Conservation (phyloP, 2,113 vertebrate genomes). For the Seriola aureovittata region DNA sequence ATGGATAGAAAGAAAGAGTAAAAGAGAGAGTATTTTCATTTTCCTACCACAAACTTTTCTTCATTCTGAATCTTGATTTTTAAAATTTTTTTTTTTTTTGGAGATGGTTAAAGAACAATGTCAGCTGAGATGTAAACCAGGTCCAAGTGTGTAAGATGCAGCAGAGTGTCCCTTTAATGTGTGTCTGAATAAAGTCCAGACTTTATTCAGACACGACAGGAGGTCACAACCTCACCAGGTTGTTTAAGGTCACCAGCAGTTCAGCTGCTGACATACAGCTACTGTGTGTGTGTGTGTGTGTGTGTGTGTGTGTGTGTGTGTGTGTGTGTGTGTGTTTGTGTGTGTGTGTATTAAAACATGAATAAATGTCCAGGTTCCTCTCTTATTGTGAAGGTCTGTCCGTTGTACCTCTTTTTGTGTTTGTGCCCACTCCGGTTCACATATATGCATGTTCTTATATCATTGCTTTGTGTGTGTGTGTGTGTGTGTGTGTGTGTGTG, state of each 20-base stretch:
- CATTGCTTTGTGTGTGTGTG: not conserved
- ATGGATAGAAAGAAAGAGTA: not conserved
- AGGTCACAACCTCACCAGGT: constrained; percentile 44
- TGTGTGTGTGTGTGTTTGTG: not conserved
- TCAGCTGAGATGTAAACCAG: constrained; percentile 38
- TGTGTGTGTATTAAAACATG: not conserved
- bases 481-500: constrained; percentile 42
- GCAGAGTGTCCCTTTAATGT: constrained; percentile 41
- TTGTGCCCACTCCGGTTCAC: not conserved
- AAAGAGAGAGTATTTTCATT: not conserved
- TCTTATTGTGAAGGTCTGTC: not conserved
- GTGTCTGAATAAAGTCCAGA: constrained; percentile 26
- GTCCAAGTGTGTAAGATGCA: constrained; percentile 10
- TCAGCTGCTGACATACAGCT: constrained; percentile 47
- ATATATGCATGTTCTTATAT: constrained; percentile 38
- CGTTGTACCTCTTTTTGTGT: constrained; percentile 12
- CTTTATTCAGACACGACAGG: constrained; percentile 26
- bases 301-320: not conserved
- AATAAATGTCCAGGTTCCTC: constrained; percentile 1
- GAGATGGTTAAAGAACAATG: not conserved
- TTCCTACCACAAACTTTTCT: not conserved
- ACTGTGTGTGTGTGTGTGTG: constrained; percentile 33
- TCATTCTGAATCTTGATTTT: not conserved
- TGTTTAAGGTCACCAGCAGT: constrained; percentile 65
- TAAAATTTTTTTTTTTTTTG: not conserved